Conservation (phyloP, 2,888 invertebrate genomes). For the Chirona hameri region DNA sequence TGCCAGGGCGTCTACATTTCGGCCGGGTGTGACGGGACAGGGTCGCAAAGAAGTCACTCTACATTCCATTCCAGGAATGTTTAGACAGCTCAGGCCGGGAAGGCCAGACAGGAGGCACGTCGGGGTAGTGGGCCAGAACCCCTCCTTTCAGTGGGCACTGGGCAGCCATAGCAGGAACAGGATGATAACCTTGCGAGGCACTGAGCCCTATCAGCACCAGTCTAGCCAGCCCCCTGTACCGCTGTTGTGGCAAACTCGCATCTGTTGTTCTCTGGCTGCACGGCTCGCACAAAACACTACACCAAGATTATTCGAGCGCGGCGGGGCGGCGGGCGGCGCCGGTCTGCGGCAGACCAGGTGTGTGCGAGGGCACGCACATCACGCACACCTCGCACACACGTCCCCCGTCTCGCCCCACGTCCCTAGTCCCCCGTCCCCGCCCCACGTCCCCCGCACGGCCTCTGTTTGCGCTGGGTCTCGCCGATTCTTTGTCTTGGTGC, state of each 20-base stretch:
- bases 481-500: not conserved
- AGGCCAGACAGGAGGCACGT: not conserved
- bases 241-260: not conserved
- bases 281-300: not conserved
- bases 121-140: not conserved
- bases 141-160: not conserved
- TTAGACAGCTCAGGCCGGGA: not conserved
- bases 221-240: too few relatives aligned
- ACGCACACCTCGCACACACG: too few relatives aligned
- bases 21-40: too few relatives aligned
- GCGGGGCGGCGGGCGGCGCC: not conserved
- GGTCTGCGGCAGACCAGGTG: not conserved
- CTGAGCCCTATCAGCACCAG: too few relatives aligned
- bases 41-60: not conserved
- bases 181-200: too few relatives aligned
- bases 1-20: too few relatives aligned
- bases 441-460: not conserved
- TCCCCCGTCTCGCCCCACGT: too few relatives aligned
- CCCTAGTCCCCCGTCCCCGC: too few relatives aligned
- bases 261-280: not conserved
- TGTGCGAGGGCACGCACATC: not conserved
- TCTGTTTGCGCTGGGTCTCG: slow-evolving; percentile 26
- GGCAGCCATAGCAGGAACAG: not conserved
- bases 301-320: not conserved
- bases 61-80: not conserved